phyloP scores from a whole-genome alignment of 2,113 vertebrate species.

The Varanus salvator region DNA sequence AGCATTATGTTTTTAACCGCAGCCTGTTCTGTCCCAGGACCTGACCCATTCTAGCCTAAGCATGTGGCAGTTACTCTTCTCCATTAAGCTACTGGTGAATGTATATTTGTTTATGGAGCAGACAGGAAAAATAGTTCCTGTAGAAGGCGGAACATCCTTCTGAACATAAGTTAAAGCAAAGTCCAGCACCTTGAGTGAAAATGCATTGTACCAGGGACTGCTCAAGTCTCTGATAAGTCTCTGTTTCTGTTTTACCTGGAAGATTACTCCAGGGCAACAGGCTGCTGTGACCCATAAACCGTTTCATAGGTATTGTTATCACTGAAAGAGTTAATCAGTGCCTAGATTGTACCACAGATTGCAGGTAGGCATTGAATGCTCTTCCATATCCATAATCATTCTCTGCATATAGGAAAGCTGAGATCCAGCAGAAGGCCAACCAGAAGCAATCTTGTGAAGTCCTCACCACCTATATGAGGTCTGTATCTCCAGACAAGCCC shows the following conservation, averaged over 20 bases:
- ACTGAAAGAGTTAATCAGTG: neutral
- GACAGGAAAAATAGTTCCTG: neutral
- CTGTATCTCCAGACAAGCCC: neutral
- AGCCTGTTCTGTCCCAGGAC: neutral
- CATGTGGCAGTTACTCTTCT: neutral
- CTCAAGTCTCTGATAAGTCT: no score
- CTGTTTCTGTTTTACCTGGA: neutral
- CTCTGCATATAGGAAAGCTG: neutral
- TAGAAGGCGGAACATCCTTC: neutral
- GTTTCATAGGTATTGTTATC: neutral
- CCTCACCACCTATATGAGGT: no score
- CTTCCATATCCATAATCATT: neutral
- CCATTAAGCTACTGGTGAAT: neutral
- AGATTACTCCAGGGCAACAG: neutral
- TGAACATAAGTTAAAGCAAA: neutral
- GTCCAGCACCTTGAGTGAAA: neutral
- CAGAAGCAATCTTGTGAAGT: neutral
- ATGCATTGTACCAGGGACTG: neutral
- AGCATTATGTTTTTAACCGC: neutral
- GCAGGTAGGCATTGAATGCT: neutral
- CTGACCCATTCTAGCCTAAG: neutral
- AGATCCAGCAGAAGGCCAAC: neutral
- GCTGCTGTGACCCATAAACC: neutral
- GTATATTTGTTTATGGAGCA: neutral
- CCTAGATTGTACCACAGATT: neutral